Evolutionary conservation across 2,797 vertebrate genomes (phyloP).

Genomic region (Acridotheres tristis): DNA sequence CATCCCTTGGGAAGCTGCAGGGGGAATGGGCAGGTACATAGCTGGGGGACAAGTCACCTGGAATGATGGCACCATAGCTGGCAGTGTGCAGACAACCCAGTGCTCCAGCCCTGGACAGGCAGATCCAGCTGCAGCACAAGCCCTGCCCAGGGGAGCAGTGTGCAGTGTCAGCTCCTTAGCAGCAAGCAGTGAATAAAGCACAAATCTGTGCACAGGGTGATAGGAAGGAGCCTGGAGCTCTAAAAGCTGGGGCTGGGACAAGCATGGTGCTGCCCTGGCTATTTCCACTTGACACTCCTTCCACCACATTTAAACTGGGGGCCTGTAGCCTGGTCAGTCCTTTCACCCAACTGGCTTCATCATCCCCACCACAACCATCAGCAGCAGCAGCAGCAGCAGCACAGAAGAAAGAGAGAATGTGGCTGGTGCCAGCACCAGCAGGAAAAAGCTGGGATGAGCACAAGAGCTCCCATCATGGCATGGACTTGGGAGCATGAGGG

Average conservation of each 20-base stretch:
- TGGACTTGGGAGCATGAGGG: fast-evolving
- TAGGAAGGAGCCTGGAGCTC: not conserved
- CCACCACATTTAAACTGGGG: fast-evolving
- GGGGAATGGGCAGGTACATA: fast-evolving
- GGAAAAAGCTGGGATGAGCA: not conserved
- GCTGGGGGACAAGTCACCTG: not conserved
- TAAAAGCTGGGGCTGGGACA: not conserved
- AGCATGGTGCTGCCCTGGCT: not conserved
- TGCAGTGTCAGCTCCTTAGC: not conserved
- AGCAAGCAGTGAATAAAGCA: not conserved
- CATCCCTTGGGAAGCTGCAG: not conserved
- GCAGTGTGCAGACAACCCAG: not conserved
- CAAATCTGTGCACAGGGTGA: not conserved
- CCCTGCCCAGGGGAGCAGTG: not conserved
- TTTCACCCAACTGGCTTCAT: not conserved
- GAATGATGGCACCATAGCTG: not conserved
- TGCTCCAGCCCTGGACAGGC: not conserved
- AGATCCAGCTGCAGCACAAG: not conserved
- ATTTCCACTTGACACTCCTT: not conserved
- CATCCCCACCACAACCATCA: not conserved
- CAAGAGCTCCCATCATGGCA: fast-evolving
- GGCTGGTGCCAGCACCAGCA: not conserved
- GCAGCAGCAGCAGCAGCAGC: not conserved
- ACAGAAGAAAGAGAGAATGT: fast-evolving
- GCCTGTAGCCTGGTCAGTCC: not conserved